A percentile compares a stretch with the other conserved stretches of the same genome.
Evolutionary conservation across 1,140 invertebrate species (phyloP).

Genomic region (Pogonus chalceus): DNA sequence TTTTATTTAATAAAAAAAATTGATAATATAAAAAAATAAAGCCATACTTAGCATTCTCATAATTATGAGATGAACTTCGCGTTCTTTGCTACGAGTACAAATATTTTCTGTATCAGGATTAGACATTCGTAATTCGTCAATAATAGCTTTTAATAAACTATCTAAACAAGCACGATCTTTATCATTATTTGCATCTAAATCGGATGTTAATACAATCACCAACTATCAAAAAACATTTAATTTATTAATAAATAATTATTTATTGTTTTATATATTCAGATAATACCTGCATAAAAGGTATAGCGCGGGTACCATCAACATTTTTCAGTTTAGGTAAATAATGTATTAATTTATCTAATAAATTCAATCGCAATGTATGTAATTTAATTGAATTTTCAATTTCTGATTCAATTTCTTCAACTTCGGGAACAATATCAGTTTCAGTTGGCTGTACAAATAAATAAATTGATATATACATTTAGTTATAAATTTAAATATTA

Average conservation of each 20-base stretch:
- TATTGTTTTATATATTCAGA: neutral
- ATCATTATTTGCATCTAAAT: conserved; percentile 76
- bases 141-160: conserved; percentile 58
- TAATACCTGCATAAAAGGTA: conserved; percentile 78
- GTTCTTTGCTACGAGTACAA: conserved; percentile 48
- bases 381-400: conserved; percentile 43
- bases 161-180: conserved; percentile 68
- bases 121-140: conserved; percentile 69
- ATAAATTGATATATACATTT: neutral
- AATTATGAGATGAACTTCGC: conserved; percentile 81
- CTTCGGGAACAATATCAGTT: conserved; percentile 28
- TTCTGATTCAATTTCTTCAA: conserved; percentile 38
- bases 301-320: conserved; percentile 66
- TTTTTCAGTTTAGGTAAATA: conserved; percentile 51
- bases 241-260: too few species aligned
- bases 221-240: conserved; percentile 43
- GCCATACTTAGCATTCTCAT: conserved; percentile 67
- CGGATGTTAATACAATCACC: conserved; percentile 79
- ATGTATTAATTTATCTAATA: conserved; percentile 55
- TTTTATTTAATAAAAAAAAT: conserved; percentile 12
- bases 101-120: conserved; percentile 44
- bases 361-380: conserved; percentile 53
- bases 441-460: conserved; percentile 22
- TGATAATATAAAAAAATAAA: too few species aligned
- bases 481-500: conserved; percentile 1